Base-by-base conservation (phyloP, 2,888 invertebrate species). In the Elysia crispata region DNA sequence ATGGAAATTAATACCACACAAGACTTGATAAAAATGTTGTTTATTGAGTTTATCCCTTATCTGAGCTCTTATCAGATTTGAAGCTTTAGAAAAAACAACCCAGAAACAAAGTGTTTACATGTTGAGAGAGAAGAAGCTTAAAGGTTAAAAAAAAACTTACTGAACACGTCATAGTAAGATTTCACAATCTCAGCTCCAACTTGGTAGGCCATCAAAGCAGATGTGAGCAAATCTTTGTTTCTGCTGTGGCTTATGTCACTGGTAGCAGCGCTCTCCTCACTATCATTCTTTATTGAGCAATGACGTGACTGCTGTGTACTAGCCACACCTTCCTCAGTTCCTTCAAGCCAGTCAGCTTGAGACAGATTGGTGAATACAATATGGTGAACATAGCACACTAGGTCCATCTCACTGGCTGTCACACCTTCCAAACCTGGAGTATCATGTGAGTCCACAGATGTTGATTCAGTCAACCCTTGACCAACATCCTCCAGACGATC, bases 401-500 rank as follows among this genome's bases (percentile, higher is more conserved):
- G 83, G 15, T 79, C 80, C 87, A 90, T 89, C 79, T 89, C 89
- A 13, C 81, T 75, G 30, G 66, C 67, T 1, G 81, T 67, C 70
- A 83, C 75, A 15, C 69, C 41, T 18, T 74, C 79, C 62, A 77
- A 74, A 62, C 41, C 41, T 3, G 62, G 33, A 3, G 30, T 8
- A 20, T 28, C n/a, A 60, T 20, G 15, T 20, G 25, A 28, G 20
- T 0, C n/a, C 0, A 15, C 62, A n/a, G 54, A 41, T 23, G 67
- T 70, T 0, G 72, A 72, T 15, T 78, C 76, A 73, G 57, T 57
- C 13, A 70, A 28, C 25, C 78, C 76, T 8, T 41, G 31, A 6
- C 82, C 83, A 20, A 81, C 82, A 77, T 89, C 89, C 62, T 88
- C 90, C 20, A 90, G 83, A 5, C 85, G 83, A 20, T 82, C 81